Percentiles rank a stretch among this genome's conserved stretches.
phyloP scores from a whole-genome alignment of 2,797 vertebrate genomes.

The Cuculus canorus region DNA sequence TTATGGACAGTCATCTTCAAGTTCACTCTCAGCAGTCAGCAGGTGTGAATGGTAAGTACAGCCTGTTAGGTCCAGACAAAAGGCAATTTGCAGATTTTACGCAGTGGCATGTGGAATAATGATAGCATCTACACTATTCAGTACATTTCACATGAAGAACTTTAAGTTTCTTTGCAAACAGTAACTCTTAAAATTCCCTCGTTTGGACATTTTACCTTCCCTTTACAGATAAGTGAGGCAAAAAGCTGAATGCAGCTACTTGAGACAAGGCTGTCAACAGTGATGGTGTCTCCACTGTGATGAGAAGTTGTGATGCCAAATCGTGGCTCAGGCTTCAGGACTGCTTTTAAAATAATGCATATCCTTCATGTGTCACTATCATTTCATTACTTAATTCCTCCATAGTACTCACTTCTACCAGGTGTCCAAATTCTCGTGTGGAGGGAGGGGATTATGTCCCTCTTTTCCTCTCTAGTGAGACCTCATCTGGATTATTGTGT shows the following conservation, averaged over 20 bases:
- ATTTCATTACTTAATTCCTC: not conserved
- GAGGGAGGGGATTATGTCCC: too few relatives aligned
- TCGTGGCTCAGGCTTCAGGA: not conserved
- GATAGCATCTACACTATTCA: not conserved
- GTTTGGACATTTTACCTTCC: not conserved
- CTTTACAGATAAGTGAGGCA: not conserved
- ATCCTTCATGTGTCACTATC: not conserved
- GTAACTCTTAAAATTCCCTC: not conserved
- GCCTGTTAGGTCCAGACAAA: not conserved
- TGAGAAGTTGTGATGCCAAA: not conserved
- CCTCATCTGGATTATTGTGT: too few relatives aligned
- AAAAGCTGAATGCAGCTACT: not conserved
- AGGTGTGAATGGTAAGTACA: not conserved
- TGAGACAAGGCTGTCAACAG: not conserved
- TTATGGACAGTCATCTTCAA: not conserved
- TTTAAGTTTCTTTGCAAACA: not conserved
- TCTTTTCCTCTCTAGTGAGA: too few relatives aligned
- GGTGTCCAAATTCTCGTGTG: too few relatives aligned
- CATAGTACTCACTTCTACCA: not conserved
- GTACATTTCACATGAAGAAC: not conserved
- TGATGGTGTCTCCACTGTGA: fast-evolving
- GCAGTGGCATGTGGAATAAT: not conserved
- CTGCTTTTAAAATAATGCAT: not conserved
- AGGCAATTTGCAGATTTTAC: slow-evolving; percentile 5
- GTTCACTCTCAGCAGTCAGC: not conserved